Evolutionary conservation across 2,113 vertebrate species (phyloP), one percentile per base, ranked within the genome.

Genomic region (Cryptotis parvus): DNA sequence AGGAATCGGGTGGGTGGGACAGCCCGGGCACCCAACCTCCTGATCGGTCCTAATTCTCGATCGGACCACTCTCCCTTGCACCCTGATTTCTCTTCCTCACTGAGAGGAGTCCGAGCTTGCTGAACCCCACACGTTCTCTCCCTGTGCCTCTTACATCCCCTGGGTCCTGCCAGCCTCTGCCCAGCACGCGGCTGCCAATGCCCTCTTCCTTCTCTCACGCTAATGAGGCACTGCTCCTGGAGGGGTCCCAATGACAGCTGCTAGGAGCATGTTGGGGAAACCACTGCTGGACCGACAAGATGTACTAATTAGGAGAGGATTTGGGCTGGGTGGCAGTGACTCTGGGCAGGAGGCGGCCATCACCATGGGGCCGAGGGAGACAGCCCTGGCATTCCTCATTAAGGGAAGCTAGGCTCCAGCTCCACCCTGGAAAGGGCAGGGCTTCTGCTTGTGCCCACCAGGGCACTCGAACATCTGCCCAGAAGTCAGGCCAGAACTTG

Each of bases 221-320:
- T 70, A 89, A 95, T 52, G 94, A 94, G 95, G 96, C 90, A 65
- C 82, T 80, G 0, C 94, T 95, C 96, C 97, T 61, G 0, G 9
- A 92, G 65, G 94, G 84, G 95, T 96, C 97, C 96, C 97, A 90
- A 96, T 29, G 96, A 90, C 98, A 98, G 97, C 97, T 98, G 97
- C 97, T 94, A 83, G 94, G 84, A 97, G 84, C 74, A 0, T 61
- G 96, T 92, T 96, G 96, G 52, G 7, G 94, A 93, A 95, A 96
- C 96, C 92, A 80, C 96, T 18, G 39, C 97, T 33, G 96, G 96
- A 92, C 97, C 97, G 98, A 97, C 97, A 97, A 82, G 96, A 95
- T 0, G 35, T 31, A 93, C 98, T 98, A 97, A 98, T 98, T 92
- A 91, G 97, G 95, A 90, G 45, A 95, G 95, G 97, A 97, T 96